Conservation (phyloP, 2,888 invertebrate species). For the Aquatica leii region DNA sequence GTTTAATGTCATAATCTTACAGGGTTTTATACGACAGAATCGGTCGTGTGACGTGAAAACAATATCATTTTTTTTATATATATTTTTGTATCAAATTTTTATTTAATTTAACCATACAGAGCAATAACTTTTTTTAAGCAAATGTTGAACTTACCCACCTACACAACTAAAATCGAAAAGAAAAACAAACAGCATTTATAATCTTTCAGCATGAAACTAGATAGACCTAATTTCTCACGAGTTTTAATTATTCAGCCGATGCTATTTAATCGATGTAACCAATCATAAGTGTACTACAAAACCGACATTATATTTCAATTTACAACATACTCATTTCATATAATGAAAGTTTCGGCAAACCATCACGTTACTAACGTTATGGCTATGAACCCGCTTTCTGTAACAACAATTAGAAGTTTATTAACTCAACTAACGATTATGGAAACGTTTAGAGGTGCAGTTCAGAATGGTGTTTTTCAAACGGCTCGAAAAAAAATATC, state of each 20-base stretch:
- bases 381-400: slow-evolving; percentile 19
- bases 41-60: too few species aligned
- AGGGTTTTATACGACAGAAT: too few species aligned
- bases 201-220: not conserved
- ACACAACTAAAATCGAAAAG: too few species aligned
- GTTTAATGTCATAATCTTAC: too few species aligned
- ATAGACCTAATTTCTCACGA: slow-evolving; percentile 31
- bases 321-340: slow-evolving; percentile 9
- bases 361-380: not conserved
- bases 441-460: slow-evolving; percentile 15
- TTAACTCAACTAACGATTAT: slow-evolving; percentile 1
- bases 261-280: slow-evolving; percentile 31
- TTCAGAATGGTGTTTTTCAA: slow-evolving; percentile 5
- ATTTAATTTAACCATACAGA: too few species aligned
- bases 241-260: slow-evolving; percentile 26
- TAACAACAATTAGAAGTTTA: slow-evolving; percentile 11
- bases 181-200: too few species aligned
- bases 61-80: too few species aligned
- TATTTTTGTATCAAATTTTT: too few species aligned
- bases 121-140: too few species aligned
- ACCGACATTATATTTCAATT: slow-evolving; percentile 21
- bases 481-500: slow-evolving; percentile 2
- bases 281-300: slow-evolving; percentile 9
- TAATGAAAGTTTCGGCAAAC: not conserved
- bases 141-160: too few species aligned